Conservation (phyloP, 2,888 invertebrate genomes). For the Nemapogon koenigi region DNA sequence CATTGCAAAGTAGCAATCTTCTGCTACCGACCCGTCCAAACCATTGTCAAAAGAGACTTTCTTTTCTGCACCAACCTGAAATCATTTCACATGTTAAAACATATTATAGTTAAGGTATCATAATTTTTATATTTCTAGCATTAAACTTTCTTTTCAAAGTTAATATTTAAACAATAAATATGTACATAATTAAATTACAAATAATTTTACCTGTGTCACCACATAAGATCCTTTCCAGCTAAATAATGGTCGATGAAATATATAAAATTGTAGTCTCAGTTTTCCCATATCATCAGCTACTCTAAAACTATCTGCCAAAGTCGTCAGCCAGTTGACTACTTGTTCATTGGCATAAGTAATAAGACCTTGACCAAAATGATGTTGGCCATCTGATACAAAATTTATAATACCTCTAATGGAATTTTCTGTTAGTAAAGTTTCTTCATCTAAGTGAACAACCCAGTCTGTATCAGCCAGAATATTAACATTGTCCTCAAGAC, state of each 20-base stretch:
- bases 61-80: conserved; percentile 87
- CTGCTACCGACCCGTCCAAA: conserved; percentile 95
- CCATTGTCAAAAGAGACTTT: conserved; percentile 96
- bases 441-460: conserved; percentile 98
- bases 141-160: not conserved
- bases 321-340: conserved; percentile 96
- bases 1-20: conserved; percentile 98
- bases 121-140: not conserved
- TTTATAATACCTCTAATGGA: conserved; percentile 90
- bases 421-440: conserved; percentile 92
- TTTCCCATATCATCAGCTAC: conserved; percentile 99
- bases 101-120: too few relatives aligned
- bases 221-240: conserved; percentile 99
- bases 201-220: conserved; percentile 81
- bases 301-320: conserved; percentile 92
- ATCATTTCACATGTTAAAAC: too few relatives aligned
- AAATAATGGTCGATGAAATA: conserved; percentile 94
- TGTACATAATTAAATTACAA: not conserved
- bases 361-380: conserved; percentile 94
- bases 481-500: conserved; percentile 90
- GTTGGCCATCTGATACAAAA: conserved; percentile 92
- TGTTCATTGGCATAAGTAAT: conserved; percentile 97
- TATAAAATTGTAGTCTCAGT: conserved; percentile 86
- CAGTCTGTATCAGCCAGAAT: conserved; percentile 86
- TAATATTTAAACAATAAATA: conserved; percentile 5